Percentiles rank a stretch among this genome's conserved stretches.
Evolutionary conservation across 2,113 vertebrate species (phyloP).

Genomic region (Chamaea fasciata): DNA sequence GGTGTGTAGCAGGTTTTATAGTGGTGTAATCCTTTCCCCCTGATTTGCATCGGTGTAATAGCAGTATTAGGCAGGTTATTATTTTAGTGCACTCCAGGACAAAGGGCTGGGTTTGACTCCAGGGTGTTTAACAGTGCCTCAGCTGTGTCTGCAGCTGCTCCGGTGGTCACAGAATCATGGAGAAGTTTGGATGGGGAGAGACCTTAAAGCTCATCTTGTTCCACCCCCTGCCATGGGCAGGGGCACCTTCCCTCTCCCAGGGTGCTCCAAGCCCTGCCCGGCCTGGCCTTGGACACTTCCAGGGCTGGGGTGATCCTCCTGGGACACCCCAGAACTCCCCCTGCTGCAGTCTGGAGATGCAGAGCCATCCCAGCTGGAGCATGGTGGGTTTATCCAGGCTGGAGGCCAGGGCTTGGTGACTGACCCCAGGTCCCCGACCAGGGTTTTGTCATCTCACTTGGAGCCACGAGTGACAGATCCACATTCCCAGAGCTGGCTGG

Average conservation of each 20-base stretch:
- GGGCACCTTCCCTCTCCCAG: not conserved
- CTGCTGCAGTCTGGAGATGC: not conserved
- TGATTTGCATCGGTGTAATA: not conserved
- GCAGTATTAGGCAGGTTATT: not conserved
- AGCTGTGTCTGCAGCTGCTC: not conserved
- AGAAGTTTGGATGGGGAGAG: not conserved
- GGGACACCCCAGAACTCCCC: not conserved
- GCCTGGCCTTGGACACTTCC: not conserved
- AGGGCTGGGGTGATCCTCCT: not conserved
- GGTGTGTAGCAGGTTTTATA: not conserved
- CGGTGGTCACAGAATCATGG: not conserved
- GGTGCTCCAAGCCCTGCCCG: not conserved
- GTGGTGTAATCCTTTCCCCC: not conserved
- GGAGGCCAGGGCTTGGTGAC: not conserved
- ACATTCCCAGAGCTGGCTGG: not conserved
- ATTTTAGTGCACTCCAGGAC: not conserved
- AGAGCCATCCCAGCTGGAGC: not conserved
- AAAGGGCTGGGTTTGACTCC: not conserved
- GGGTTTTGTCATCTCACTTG: not conserved
- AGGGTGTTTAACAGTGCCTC: not conserved
- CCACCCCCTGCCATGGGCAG: not conserved
- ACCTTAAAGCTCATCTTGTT: not conserved
- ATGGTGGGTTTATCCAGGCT: rapidly evolving
- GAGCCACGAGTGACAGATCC: not conserved
- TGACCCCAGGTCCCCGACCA: not conserved